A percentile compares a stretch with the other conserved stretches of the same genome.
Evolutionary conservation across 2,888 invertebrate genomes (phyloP).

Genomic region (Oxytorus armatus): DNA sequence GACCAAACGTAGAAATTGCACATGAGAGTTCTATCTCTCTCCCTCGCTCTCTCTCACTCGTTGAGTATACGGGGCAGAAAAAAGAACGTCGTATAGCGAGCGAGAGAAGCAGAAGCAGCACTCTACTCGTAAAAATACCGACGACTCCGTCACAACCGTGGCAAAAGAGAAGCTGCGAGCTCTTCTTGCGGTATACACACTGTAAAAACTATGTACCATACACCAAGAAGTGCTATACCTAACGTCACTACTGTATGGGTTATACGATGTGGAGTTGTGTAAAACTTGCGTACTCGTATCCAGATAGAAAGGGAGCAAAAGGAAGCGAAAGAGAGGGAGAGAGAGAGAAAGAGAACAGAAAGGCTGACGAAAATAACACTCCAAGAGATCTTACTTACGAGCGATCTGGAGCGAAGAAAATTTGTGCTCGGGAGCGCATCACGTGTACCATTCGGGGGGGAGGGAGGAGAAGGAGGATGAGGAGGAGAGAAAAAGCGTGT

Average conservation of each 20-base stretch:
- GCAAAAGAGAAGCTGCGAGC: conserved; percentile 59
- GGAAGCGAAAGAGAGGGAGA: conserved; percentile 43
- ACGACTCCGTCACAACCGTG: conserved; percentile 48
- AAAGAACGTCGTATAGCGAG: conserved; percentile 39
- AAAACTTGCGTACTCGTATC: conserved; percentile 19
- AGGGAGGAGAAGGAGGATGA: conserved; percentile 7
- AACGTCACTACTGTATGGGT: conserved; percentile 11
- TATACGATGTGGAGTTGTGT: not conserved
- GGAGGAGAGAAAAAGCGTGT: conserved; percentile 9
- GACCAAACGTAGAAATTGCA: conserved; percentile 60
- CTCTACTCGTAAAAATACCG: conserved; percentile 69
- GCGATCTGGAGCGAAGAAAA: conserved; percentile 70
- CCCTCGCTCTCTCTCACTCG: conserved; percentile 21
- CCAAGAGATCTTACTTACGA: conserved; percentile 77
- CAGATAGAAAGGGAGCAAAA: conserved; percentile 19
- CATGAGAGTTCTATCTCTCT: conserved; percentile 33
- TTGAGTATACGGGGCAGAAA: conserved; percentile 35
- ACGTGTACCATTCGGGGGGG: conserved; percentile 31
- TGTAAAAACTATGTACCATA: conserved; percentile 13
- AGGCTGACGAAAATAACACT: conserved; percentile 78
- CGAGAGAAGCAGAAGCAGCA: conserved; percentile 57
- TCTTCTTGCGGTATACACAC: conserved; percentile 46
- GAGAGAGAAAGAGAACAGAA: conserved; percentile 20
- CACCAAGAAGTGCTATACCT: not conserved
- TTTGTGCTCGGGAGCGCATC: conserved; percentile 56